Evolutionary conservation across 2,113 vertebrate genomes (phyloP).

Genomic region (Cettia cetti): DNA sequence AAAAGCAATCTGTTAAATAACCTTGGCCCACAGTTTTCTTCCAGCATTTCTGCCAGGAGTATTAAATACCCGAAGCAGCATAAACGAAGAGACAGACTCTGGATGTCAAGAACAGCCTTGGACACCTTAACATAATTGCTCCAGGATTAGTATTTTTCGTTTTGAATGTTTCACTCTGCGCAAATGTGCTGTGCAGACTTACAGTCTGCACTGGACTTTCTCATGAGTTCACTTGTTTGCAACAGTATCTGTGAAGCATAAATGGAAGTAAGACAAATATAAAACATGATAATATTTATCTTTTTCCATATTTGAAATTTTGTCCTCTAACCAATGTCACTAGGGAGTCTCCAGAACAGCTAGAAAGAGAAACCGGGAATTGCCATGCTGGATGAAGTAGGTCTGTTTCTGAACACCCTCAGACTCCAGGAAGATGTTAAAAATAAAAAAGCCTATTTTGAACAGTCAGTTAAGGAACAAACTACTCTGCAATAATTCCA

Average conservation of each 20-base stretch:
- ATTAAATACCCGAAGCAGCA: background rate
- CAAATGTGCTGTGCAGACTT: background rate
- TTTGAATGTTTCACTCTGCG: background rate
- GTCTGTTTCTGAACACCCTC: background rate
- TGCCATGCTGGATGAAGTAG: background rate
- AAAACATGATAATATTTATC: conserved; percentile 1
- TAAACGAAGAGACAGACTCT: background rate
- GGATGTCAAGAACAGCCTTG: background rate
- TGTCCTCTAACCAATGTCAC: background rate
- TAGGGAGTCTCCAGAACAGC: background rate
- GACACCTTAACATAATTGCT: background rate
- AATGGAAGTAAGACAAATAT: background rate
- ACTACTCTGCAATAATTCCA: background rate
- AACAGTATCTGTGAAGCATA: background rate
- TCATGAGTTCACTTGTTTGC: background rate
- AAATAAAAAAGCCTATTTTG: background rate
- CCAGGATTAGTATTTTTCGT: background rate
- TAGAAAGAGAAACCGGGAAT: background rate
- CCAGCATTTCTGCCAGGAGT: background rate
- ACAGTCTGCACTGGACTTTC: background rate
- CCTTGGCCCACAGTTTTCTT: background rate
- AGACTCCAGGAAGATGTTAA: background rate
- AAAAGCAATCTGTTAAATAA: background rate
- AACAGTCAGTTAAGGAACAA: background rate
- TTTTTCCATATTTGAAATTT: background rate